A percentile compares a stretch with the other conserved stretches of the same genome.
Evolutionary conservation across 2,797 vertebrate genomes (phyloP).

Genomic region (Leptodactylus fallax): DNA sequence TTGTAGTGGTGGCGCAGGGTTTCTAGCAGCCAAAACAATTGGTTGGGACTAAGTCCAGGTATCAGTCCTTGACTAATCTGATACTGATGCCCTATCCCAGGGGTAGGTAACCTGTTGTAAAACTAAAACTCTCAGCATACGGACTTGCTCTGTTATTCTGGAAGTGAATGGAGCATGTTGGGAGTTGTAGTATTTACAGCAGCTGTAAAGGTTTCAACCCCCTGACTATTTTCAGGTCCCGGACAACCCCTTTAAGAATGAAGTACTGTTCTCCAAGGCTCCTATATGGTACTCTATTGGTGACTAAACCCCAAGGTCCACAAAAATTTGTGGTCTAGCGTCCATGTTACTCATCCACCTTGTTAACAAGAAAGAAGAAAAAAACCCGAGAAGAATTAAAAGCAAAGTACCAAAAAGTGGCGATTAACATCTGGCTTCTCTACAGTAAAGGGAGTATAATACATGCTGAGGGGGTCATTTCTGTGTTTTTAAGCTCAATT

Average conservation of each 20-base stretch:
- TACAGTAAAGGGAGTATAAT: constrained; percentile 20
- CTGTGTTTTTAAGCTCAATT: neutral
- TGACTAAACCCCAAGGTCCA: neutral
- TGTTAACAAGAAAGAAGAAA: neutral
- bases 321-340: neutral
- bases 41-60: too few relatives aligned
- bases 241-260: neutral
- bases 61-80: too few relatives aligned
- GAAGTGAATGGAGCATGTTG: too few relatives aligned
- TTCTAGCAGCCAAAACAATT: too few relatives aligned
- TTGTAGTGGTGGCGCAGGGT: too few relatives aligned
- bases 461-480: constrained; percentile 22
- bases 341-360: neutral
- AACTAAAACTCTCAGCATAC: too few relatives aligned
- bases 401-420: neutral
- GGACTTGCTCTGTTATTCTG: too few relatives aligned
- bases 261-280: neutral
- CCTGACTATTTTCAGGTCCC: too few relatives aligned
- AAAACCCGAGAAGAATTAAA: neutral
- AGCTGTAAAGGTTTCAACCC: too few relatives aligned
- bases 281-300: neutral
- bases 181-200: too few relatives aligned
- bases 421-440: constrained; percentile 9
- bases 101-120: too few relatives aligned
- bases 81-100: too few relatives aligned